Conservation (phyloP, 2,797 vertebrate genomes). For the Sebastes miniatus region DNA sequence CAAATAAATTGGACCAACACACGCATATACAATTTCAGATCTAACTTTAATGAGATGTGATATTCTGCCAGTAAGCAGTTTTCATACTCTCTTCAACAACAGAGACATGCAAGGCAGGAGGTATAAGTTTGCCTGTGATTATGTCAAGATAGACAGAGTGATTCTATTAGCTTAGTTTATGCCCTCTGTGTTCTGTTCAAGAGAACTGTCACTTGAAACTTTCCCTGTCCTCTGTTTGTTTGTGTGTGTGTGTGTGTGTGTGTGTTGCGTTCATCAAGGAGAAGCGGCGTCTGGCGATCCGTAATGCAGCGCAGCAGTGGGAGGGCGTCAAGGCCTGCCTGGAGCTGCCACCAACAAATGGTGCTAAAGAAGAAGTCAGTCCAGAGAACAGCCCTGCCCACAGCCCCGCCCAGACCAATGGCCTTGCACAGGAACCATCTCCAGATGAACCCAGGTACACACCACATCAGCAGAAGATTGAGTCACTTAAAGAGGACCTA, state of each 20-base stretch:
- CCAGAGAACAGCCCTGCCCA: slow-evolving; percentile 85
- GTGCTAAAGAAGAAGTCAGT: slow-evolving; percentile 84
- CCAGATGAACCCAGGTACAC: slow-evolving; percentile 90
- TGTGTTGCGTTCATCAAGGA: slow-evolving; percentile 80
- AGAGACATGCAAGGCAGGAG: background rate
- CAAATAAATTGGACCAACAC: background rate
- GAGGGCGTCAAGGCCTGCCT: slow-evolving; percentile 81
- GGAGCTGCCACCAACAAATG: slow-evolving; percentile 82
- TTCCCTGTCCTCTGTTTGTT: slow-evolving; percentile 24
- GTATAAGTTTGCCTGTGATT: background rate
- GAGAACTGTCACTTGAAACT: slow-evolving; percentile 43
- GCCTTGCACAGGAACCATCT: slow-evolving; percentile 82
- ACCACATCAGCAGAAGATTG: background rate
- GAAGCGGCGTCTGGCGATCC: slow-evolving; percentile 92
- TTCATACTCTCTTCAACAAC: background rate
- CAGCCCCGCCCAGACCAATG: slow-evolving; percentile 85
- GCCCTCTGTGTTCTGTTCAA: slow-evolving; percentile 1
- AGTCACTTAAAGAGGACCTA: too few relatives aligned
- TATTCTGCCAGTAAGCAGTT: background rate
- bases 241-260: slow-evolving; percentile 10
- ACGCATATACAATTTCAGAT: background rate
- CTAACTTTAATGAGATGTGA: background rate
- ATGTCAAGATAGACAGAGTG: background rate
- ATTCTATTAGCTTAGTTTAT: slow-evolving; percentile 1
- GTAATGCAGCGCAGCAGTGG: slow-evolving; percentile 93